Base-by-base conservation (phyloP, 2,888 invertebrate species). In the Cephonodes hylas region DNA sequence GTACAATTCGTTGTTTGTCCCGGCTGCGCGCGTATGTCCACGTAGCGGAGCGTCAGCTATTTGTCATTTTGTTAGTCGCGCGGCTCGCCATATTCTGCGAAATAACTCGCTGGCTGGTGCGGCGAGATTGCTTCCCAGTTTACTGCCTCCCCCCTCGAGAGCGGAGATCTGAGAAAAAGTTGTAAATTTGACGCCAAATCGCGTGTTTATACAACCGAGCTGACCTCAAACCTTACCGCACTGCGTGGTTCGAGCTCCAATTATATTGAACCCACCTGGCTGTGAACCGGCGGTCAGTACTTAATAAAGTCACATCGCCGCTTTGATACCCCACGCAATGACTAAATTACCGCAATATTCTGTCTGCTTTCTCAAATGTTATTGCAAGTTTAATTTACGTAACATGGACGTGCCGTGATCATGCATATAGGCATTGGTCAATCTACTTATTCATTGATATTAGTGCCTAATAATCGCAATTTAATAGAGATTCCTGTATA, bases 1-100 rank as follows among this genome's bases (percentile, higher is more conserved):
- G 2, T 68, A 64, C 20, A 63, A 75, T 77, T 77, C 70, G 72
- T 71, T 75, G 70, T 70, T 72, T 76, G 73, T 67, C 64, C 72
- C 69, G 68, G 64, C 80, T 67, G 64, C 72, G 69, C 68, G 80
- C 65, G 74, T 79, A 77, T 81, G 83, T 83, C 77, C 75, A 74
- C 74, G 68, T 67, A 65, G 70, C 71, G 73, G 78, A 75, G 80
- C 80, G 80, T 81, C 81, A 82, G 80, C 85, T 85, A 89, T 89
- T 89, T 89, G 89, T 90, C 89, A 89, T 89, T 89, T 89, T 89
- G 89, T 91, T 90, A 89, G 89, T 85, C 84, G 83, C 83, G 80
- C 80, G 80, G 77, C 77, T 83, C 82, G 86, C 86, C 87, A 89
- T 89, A 88, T 89, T 87, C 87, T 82, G 79, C 79, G 84, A 84